A percentile compares a stretch with the other conserved stretches of the same genome.
phyloP scores from a whole-genome alignment of 2,797 vertebrate species.

The Acrocephalus scirpaceus region DNA sequence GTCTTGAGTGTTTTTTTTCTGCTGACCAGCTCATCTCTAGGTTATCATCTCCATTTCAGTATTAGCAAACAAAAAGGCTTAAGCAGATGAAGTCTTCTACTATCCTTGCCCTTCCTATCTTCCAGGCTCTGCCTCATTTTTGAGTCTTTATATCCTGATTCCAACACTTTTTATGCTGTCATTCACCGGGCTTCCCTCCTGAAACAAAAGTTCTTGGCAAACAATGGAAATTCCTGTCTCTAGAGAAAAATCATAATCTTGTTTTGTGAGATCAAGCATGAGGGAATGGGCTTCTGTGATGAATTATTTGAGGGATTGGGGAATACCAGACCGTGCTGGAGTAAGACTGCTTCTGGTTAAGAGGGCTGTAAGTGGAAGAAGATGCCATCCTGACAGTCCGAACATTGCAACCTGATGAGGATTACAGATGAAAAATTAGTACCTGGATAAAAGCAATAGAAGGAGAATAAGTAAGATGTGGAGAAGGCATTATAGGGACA shows the following conservation, averaged over 20 bases:
- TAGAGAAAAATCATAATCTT: not conserved
- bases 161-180: not conserved
- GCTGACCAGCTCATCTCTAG: conserved; percentile 10
- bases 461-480: not conserved
- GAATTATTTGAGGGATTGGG: not conserved
- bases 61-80: not conserved
- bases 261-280: not conserved
- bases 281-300: not conserved
- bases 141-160: not conserved
- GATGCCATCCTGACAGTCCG: not conserved
- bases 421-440: not conserved
- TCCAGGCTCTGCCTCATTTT: not conserved
- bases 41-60: not conserved
- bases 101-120: not conserved
- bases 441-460: not conserved
- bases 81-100: not conserved
- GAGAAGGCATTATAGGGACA: not conserved
- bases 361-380: not conserved
- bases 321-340: not conserved
- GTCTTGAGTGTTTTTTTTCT: not conserved
- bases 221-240: not conserved
- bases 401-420: not conserved
- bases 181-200: not conserved
- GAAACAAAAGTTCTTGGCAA: not conserved
- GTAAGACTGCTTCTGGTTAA: not conserved